phyloP scores from a whole-genome alignment of 2,797 vertebrate species.

The Gymnopithys bicolor region DNA sequence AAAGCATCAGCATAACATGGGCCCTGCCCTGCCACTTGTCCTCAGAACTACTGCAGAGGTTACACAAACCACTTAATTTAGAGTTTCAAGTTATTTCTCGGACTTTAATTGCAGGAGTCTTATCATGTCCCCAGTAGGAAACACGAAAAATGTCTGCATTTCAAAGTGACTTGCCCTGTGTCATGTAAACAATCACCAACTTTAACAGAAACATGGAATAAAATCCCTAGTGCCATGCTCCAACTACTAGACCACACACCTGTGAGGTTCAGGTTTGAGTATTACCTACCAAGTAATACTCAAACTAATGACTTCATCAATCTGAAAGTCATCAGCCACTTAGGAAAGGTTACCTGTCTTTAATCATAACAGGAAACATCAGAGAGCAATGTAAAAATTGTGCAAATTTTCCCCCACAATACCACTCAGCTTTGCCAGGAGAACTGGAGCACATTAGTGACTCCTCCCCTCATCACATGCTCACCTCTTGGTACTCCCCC shows the following conservation, averaged over 20 bases:
- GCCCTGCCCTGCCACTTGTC: not conserved
- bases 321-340: not conserved
- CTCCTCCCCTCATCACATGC: slow-evolving; percentile 25
- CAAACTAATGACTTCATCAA: not conserved
- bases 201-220: not conserved
- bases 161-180: not conserved
- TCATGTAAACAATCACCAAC: not conserved
- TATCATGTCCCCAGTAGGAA: not conserved
- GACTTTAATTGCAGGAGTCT: not conserved
- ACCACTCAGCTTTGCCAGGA: not conserved
- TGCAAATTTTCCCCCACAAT: not conserved
- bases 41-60: not conserved
- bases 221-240: not conserved
- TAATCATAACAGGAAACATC: not conserved
- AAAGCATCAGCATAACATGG: not conserved
- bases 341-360: not conserved
- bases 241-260: not conserved
- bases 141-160: not conserved
- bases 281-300: not conserved
- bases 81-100: not conserved
- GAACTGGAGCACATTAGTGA: not conserved
- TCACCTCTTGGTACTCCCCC: slow-evolving; percentile 98
- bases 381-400: not conserved
- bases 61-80: not conserved
- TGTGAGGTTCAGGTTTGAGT: not conserved